phyloP scores from a whole-genome alignment of 2,888 invertebrate species.

The Eupithecia abbreviata region DNA sequence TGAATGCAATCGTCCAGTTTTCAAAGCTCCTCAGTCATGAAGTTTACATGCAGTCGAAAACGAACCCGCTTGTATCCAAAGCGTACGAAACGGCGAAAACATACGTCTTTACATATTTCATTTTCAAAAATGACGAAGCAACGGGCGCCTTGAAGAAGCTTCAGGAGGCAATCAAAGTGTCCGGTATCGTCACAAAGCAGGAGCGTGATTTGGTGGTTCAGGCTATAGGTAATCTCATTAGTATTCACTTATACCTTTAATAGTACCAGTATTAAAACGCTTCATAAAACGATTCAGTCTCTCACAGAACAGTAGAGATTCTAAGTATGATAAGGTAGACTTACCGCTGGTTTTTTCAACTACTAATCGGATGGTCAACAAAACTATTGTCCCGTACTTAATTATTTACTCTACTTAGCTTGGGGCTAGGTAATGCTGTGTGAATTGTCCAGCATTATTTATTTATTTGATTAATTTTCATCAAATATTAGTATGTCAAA shows the following conservation, averaged over 20 bases:
- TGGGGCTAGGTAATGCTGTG: too few relatives aligned
- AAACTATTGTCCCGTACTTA: too few relatives aligned
- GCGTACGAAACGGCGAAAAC: constrained; percentile 47
- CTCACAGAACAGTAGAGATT: too few relatives aligned
- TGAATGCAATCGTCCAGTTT: constrained; percentile 62
- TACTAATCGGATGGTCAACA: too few relatives aligned
- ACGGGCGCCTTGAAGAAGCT: constrained; percentile 52
- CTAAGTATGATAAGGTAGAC: too few relatives aligned
- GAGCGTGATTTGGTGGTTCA: constrained; percentile 82
- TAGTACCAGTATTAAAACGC: neutral
- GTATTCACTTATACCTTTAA: neutral
- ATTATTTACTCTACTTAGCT: too few relatives aligned
- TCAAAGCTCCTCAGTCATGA: constrained; percentile 52
- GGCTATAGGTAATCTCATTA: constrained; percentile 66
- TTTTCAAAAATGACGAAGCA: constrained; percentile 55
- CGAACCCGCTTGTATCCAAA: constrained; percentile 41
- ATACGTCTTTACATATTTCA: constrained; percentile 50
- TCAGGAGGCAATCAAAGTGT: constrained; percentile 55
- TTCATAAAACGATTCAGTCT: too few relatives aligned
- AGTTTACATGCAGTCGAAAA: constrained; percentile 39
- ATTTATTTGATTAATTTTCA: too few relatives aligned
- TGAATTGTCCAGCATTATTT: too few relatives aligned
- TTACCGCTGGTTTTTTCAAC: too few relatives aligned
- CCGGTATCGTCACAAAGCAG: constrained; percentile 50
- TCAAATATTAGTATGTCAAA: too few relatives aligned